Evolutionary conservation across 2,797 vertebrate species (phyloP).

Genomic region (Acanthurus leucopareius): DNA sequence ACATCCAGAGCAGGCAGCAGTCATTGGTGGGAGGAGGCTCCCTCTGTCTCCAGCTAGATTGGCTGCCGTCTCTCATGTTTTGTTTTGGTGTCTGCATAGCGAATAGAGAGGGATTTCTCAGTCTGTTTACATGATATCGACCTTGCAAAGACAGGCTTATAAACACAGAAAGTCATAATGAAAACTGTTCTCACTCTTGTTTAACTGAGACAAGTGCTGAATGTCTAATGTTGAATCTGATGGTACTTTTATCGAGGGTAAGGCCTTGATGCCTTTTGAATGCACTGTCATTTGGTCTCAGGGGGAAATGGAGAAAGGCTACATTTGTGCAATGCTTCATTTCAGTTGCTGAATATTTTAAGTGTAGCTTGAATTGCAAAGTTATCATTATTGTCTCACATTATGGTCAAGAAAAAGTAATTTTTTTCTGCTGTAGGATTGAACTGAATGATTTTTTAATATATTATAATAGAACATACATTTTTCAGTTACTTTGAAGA

Average conservation of each 20-base stretch:
- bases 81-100: slow-evolving; percentile 62
- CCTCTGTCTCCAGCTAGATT: slow-evolving; percentile 66
- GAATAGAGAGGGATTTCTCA: slow-evolving; percentile 50
- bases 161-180: slow-evolving; percentile 31
- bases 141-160: slow-evolving; percentile 39
- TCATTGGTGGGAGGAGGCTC: slow-evolving; percentile 68
- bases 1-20: slow-evolving; percentile 61
- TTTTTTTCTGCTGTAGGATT: neutral
- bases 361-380: neutral
- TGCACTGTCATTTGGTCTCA: too few relatives aligned
- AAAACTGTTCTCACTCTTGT: slow-evolving; percentile 26
- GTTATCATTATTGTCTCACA: neutral
- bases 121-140: slow-evolving; percentile 48
- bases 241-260: neutral
- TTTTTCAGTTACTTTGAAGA: slow-evolving; percentile 12
- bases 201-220: slow-evolving; percentile 19
- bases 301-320: neutral
- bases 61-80: slow-evolving; percentile 66
- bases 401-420: neutral
- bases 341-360: neutral
- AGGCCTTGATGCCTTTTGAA: neutral
- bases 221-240: neutral
- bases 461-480: neutral
- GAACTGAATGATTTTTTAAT: neutral
- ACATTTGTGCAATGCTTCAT: neutral